Conservation (phyloP, 2,888 invertebrate genomes). For the Drosophila colorata region DNA sequence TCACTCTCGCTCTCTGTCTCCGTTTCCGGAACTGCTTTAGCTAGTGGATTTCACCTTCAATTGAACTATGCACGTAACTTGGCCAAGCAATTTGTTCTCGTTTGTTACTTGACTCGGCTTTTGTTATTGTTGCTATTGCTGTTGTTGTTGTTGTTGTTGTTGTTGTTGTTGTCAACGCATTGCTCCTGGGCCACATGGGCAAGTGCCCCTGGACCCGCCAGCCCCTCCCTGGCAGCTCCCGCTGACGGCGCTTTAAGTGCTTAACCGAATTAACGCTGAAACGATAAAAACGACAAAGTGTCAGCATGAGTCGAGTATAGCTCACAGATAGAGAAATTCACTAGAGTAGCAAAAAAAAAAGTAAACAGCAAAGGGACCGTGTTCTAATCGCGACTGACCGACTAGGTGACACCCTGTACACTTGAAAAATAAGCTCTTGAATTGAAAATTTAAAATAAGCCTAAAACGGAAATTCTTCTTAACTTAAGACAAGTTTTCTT, state of each 20-base stretch:
- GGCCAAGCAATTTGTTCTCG: slow-evolving; percentile 53
- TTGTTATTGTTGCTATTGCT: background rate
- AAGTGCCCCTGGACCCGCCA: slow-evolving; percentile 9
- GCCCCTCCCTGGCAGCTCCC: background rate
- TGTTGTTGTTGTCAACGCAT: slow-evolving; percentile 44
- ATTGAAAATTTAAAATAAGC: too few relatives aligned
- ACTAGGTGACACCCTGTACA: slow-evolving; percentile 2
- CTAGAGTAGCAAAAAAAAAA: background rate
- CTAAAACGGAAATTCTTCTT: too few relatives aligned
- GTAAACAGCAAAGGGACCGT: background rate
- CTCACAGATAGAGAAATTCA: slow-evolving; percentile 22
- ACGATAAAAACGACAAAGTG: slow-evolving; percentile 80
- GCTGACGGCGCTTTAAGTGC: slow-evolving; percentile 67
- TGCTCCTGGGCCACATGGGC: slow-evolving; percentile 50
- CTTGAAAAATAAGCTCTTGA: too few relatives aligned
- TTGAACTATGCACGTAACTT: slow-evolving; percentile 69
- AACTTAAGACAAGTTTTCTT: too few relatives aligned
- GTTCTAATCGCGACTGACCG: background rate
- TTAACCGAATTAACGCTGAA: slow-evolving; percentile 81
- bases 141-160: slow-evolving; percentile 33
- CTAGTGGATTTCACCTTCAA: slow-evolving; percentile 60
- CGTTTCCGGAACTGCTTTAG: slow-evolving; percentile 7
- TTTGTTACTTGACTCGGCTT: slow-evolving; percentile 26
- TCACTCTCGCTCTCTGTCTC: slow-evolving; percentile 86
- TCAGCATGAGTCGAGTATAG: slow-evolving; percentile 65